Percentiles rank a stretch among this genome's conserved stretches.
Evolutionary conservation across 2,888 invertebrate species (phyloP).

Genomic region (Ephialtes manifestator): DNA sequence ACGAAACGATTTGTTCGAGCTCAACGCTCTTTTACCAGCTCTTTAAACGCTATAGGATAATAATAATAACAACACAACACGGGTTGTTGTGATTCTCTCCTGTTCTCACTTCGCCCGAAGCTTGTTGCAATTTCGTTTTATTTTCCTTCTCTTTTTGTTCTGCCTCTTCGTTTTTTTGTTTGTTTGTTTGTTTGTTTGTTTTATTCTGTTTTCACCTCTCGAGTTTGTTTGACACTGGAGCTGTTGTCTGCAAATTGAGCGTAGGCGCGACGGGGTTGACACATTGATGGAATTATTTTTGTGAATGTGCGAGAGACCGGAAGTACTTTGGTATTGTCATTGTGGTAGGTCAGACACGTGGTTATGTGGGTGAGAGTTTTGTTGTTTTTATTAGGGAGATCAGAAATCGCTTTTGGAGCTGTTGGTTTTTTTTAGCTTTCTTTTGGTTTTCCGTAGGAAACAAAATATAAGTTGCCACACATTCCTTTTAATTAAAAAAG

Average conservation of each 20-base stretch:
- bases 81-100: neutral
- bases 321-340: neutral
- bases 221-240: neutral
- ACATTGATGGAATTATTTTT: neutral
- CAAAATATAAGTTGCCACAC: too few relatives aligned
- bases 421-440: neutral
- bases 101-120: neutral
- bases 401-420: neutral
- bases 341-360: neutral
- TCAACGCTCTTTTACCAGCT: constrained; percentile 58
- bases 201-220: constrained; percentile 2
- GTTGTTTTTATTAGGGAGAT: neutral
- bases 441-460: too few relatives aligned
- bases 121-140: neutral
- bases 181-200: neutral
- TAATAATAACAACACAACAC: constrained; percentile 26
- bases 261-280: neutral
- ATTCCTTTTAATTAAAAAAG: too few relatives aligned
- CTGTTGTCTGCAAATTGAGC: constrained; percentile 1
- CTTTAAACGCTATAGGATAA: constrained; percentile 20
- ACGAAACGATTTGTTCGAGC: constrained; percentile 60
- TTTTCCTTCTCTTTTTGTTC: neutral
- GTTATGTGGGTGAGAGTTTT: neutral
- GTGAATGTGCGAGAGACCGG: neutral
- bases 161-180: neutral